Evolutionary conservation across 2,888 invertebrate species (phyloP).

Genomic region (Omphaloscelis lunosa): DNA sequence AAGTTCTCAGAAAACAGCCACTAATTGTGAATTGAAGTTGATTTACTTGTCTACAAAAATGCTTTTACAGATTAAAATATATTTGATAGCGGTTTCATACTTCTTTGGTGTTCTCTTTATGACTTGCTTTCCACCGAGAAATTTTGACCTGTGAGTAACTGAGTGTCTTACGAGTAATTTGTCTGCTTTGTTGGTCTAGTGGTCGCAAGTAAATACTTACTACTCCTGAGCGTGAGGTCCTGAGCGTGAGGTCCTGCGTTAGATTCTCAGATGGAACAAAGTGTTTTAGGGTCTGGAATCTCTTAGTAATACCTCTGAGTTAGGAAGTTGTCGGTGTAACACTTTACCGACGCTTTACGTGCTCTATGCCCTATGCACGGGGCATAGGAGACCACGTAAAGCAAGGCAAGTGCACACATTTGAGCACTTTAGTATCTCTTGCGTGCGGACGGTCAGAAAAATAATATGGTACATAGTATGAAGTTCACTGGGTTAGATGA

Average conservation of each 20-base stretch:
- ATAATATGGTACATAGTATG: too few relatives aligned
- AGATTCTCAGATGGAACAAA: neutral
- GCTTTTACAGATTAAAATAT: constrained; percentile 85
- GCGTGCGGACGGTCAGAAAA: too few relatives aligned
- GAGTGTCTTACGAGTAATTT: neutral
- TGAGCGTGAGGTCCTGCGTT: constrained; percentile 2
- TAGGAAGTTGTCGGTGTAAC: neutral
- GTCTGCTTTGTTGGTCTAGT: neutral
- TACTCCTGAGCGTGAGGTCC: neutral
- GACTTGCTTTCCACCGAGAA: constrained; percentile 84
- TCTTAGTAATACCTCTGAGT: neutral
- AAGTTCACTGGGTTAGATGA: too few relatives aligned
- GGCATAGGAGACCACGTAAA: neutral
- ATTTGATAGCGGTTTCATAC: constrained; percentile 80
- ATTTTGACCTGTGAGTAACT: constrained; percentile 81
- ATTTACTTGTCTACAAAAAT: constrained; percentile 68
- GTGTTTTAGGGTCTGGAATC: neutral
- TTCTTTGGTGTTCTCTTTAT: constrained; percentile 83
- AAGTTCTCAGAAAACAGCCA: constrained; percentile 16
- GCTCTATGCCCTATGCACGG: too few relatives aligned
- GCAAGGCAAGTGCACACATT: neutral
- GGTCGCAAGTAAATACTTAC: neutral
- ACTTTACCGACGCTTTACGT: too few relatives aligned
- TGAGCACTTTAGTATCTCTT: neutral
- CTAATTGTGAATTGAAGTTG: constrained; percentile 5